These are phyloP conservation scores for Ameiurus melas DNA, from an alignment of 2,113 vertebrate species.

Conservation along the genomic window DNA sequence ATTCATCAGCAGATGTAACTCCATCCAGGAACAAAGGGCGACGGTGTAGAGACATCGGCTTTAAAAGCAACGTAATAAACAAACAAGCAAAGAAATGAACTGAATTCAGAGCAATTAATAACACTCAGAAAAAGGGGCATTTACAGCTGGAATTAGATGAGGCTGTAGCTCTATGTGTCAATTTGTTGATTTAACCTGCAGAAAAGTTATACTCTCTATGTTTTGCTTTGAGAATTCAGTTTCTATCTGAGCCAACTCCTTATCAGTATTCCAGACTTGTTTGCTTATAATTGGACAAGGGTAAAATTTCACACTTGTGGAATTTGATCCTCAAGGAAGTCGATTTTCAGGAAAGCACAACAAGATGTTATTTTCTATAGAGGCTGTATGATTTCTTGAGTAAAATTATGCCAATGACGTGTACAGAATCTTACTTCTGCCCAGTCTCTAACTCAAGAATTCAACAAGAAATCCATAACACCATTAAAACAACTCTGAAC, in stretches of 20 bases:
- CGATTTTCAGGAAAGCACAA: neutral
- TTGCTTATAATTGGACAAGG: neutral
- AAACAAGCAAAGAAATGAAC: neutral
- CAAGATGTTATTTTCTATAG: neutral
- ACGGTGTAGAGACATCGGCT: neutral
- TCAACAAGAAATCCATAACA: neutral
- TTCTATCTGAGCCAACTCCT: neutral
- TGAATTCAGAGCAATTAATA: neutral
- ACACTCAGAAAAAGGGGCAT: neutral
- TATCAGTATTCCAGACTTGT: neutral
- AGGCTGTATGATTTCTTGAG: neutral
- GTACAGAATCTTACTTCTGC: neutral
- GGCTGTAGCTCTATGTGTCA: neutral
- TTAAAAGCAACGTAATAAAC: conserved; percentile 8
- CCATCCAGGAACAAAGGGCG: conserved; percentile 17
- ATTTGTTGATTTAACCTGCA: conserved; percentile 14
- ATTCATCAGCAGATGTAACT: conserved; percentile 23
- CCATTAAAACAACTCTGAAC: neutral
- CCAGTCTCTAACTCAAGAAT: neutral
- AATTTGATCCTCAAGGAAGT: neutral
- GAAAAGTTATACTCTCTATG: neutral
- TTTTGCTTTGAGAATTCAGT: neutral
- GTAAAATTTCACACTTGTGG: neutral
- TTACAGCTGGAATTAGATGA: neutral
- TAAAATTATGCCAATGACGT: neutral